These are phyloP conservation scores for Drosophila lacteicornis DNA, from an alignment of 1,140 invertebrate species.

Conservation along the genomic window DNA sequence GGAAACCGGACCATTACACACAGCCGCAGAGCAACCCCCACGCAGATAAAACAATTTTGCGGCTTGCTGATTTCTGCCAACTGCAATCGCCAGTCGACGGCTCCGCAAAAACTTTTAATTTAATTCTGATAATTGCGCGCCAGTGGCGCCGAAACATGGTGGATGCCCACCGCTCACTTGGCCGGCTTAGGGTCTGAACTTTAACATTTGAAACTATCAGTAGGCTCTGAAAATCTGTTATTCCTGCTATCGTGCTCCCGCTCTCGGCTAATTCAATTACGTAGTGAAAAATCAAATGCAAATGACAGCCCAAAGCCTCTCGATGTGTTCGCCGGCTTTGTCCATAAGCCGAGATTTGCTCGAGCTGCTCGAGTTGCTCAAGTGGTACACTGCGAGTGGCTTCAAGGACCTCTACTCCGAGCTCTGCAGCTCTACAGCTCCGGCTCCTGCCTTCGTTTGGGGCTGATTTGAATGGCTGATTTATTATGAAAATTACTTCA, in stretches of 20 bases:
- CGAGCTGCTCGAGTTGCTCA: slow-evolving; percentile 2
- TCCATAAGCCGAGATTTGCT: slow-evolving; percentile 3
- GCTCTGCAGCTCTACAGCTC: neutral
- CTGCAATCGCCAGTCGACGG: slow-evolving; percentile 50
- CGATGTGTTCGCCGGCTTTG: slow-evolving; percentile 46
- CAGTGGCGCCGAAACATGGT: slow-evolving; percentile 23
- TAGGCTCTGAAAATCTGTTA: neutral
- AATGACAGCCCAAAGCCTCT: slow-evolving; percentile 52
- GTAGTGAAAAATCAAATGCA: slow-evolving; percentile 52
- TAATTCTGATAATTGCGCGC: slow-evolving; percentile 68
- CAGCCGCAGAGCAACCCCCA: slow-evolving; percentile 29
- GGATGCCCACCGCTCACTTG: slow-evolving; percentile 2
- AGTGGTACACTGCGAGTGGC: slow-evolving; percentile 13
- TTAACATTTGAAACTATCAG: slow-evolving; percentile 31
- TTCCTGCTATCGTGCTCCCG: neutral
- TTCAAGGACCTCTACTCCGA: neutral
- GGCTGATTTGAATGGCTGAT: slow-evolving; percentile 29
- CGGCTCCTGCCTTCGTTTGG: neutral
- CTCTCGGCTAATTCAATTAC: slow-evolving; percentile 17
- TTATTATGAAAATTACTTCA: slow-evolving; percentile 44
- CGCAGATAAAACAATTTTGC: slow-evolving; percentile 53
- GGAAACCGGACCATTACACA: slow-evolving; percentile 46
- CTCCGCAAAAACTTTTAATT: slow-evolving; percentile 66
- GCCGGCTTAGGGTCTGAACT: slow-evolving; percentile 19
- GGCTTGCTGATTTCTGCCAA: slow-evolving; percentile 64